Base-by-base conservation (phyloP, 2,797 vertebrate species). In the Brachyalestes nurse region DNA sequence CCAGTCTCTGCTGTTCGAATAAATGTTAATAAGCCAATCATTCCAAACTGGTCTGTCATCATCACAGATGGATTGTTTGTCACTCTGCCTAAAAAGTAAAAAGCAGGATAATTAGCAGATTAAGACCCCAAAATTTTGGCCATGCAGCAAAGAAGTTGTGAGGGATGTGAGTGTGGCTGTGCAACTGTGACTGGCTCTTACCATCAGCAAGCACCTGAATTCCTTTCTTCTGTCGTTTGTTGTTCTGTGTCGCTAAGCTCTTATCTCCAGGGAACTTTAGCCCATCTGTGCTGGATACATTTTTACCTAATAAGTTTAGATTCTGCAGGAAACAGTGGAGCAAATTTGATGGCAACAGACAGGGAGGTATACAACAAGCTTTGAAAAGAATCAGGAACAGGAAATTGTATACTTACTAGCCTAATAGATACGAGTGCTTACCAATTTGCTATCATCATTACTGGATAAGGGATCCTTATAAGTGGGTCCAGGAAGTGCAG, bases 201-300 rank as follows among this genome's bases (percentile, higher is more conserved):
- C 98, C 98, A 88, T 99, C 97, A 89, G 97, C 96, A 94, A 99
- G 96, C 94, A 99, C 97, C 95, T 99, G 97, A 93, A 99, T 99
- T 92, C 97, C 98, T 95, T 99, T 99, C 96, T 99, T 99, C 96
- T 96, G 96, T 93, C 97, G 97, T 94, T 98, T 99, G 93, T 98
- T 99, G 94, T 99, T 99, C 96, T 97, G 97, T 92, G 96, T 3
- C 14, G 13, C 96, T 87, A 96, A 94, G 86, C 96, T 97, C 95
- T 99, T 99, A 93, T 99, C 97, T 90, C 98, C 97, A 7, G 97
- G 98, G 88, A 99, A 99, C 91, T 98, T 99, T 89, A 97, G 97
- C 87, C 98, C 98, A 90, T 99, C 97, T 92, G 95, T 93, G 91
- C 92, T 97, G 87, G 97, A 96, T 87, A 95, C 93, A 92, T 94